Conservation (phyloP, 2,888 invertebrate genomes). For the Rotaria macrura region DNA sequence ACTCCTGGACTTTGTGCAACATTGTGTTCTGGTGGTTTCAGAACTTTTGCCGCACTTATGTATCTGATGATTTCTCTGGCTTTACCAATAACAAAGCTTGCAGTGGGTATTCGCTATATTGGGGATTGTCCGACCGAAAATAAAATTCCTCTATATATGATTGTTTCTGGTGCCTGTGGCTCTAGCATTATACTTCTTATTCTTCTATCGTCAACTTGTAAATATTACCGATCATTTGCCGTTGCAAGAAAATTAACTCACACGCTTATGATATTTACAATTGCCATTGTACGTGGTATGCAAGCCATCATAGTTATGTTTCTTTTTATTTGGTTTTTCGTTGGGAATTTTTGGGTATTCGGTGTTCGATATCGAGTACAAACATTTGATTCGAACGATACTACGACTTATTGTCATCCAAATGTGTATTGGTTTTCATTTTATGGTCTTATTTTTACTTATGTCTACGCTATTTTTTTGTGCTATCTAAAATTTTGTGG, state of each 20-base stretch:
- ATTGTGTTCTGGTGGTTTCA: background rate
- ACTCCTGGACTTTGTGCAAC: background rate
- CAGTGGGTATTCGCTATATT: background rate
- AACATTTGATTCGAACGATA: background rate
- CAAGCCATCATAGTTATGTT: background rate
- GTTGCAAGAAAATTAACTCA: background rate
- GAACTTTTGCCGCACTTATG: background rate
- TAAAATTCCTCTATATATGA: constrained; percentile 4
- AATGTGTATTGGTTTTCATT: background rate
- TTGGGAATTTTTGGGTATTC: constrained; percentile 8
- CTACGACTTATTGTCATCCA: background rate
- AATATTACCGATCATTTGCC: background rate
- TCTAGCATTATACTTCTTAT: background rate
- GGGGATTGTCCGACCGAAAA: background rate
- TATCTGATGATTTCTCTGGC: background rate
- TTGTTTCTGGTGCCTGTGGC: background rate
- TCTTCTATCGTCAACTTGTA: background rate
- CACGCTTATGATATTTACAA: background rate
- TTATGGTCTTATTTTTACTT: background rate
- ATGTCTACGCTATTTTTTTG: background rate
- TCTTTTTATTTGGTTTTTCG: constrained; percentile 1
- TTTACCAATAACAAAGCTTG: background rate
- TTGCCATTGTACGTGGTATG: background rate
- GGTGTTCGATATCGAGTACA: background rate
- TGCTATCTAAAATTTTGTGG: background rate